A percentile compares a stretch with the other conserved stretches of the same genome.
Conservation (phyloP, 2,113 vertebrate genomes). For the Danionella cerebrum region DNA sequence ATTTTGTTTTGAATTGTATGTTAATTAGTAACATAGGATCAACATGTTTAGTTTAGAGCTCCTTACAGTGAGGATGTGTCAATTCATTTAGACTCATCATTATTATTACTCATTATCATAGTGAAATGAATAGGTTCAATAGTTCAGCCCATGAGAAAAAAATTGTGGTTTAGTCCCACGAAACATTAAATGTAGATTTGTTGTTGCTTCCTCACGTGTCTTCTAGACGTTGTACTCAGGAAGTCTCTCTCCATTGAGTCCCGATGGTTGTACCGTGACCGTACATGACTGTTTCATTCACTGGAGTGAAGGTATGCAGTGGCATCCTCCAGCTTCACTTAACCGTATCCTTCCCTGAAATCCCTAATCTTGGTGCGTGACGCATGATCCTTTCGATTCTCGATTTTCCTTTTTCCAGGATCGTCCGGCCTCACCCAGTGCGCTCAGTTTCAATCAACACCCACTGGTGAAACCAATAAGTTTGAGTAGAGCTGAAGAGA, state of each 20-base stretch:
- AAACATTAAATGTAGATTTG: no score
- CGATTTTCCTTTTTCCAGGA: neutral
- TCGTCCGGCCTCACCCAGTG: neutral
- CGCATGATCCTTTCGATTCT: neutral
- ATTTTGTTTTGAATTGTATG: no score
- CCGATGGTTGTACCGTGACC: constrained; percentile 9
- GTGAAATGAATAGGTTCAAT: no score
- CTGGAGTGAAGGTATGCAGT: constrained; percentile 2
- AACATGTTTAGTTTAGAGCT: no score
- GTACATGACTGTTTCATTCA: constrained; percentile 18
- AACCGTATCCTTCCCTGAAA: neutral
- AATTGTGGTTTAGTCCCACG: no score
- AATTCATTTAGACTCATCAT: no score
- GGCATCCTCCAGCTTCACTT: neutral
- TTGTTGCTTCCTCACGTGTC: no score
- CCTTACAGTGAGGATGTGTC: no score
- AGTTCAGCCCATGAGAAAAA: no score
- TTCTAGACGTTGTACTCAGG: no score
- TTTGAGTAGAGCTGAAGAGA: constrained; percentile 19
- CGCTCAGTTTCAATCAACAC: constrained; percentile 40
- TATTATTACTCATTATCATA: no score
- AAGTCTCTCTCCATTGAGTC: neutral
- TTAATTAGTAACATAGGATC: no score
- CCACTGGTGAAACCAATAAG: constrained; percentile 44
- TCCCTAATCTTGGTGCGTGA: constrained; percentile 14